These are phyloP conservation scores for Clarias pachynema DNA, from an alignment of 2,797 vertebrate genomes.

Conservation along the genomic window DNA sequence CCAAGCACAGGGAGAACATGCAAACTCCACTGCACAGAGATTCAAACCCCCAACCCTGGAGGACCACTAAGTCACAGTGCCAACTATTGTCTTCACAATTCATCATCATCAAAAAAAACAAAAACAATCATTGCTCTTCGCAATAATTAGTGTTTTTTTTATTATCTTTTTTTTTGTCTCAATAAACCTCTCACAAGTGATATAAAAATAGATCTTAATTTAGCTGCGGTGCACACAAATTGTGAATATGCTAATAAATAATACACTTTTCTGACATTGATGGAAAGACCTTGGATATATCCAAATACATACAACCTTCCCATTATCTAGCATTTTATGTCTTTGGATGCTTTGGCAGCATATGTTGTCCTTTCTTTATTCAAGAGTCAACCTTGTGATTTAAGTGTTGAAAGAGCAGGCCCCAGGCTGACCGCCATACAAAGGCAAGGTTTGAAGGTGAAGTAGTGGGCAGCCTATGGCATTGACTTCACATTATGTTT, in stretches of 20 bases:
- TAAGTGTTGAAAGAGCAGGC: constrained; percentile 62
- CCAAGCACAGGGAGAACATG: too few species aligned
- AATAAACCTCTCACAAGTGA: not conserved
- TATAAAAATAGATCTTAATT: constrained; percentile 28
- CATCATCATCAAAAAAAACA: not conserved
- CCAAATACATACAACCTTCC: constrained; percentile 65
- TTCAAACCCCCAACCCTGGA: too few species aligned
- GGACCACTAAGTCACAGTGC: too few species aligned
- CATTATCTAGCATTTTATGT: constrained; percentile 60
- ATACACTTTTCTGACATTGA: constrained; percentile 59
- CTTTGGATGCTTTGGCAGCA: constrained; percentile 63
- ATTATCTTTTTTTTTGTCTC: not conserved
- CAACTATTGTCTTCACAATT: not conserved
- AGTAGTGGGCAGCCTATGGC: constrained; percentile 67
- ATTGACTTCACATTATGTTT: constrained; percentile 62
- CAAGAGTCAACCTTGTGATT: constrained; percentile 67
- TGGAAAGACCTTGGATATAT: constrained; percentile 65
- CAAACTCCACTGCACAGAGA: too few species aligned
- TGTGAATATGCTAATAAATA: constrained; percentile 34
- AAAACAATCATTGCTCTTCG: not conserved
- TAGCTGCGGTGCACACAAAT: constrained; percentile 10
- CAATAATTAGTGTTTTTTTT: not conserved
- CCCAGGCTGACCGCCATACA: constrained; percentile 60
- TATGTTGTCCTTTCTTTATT: constrained; percentile 52
- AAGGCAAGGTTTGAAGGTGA: constrained; percentile 71